Conservation (phyloP, 2,888 invertebrate genomes). For the Orchesellides sinensis region DNA sequence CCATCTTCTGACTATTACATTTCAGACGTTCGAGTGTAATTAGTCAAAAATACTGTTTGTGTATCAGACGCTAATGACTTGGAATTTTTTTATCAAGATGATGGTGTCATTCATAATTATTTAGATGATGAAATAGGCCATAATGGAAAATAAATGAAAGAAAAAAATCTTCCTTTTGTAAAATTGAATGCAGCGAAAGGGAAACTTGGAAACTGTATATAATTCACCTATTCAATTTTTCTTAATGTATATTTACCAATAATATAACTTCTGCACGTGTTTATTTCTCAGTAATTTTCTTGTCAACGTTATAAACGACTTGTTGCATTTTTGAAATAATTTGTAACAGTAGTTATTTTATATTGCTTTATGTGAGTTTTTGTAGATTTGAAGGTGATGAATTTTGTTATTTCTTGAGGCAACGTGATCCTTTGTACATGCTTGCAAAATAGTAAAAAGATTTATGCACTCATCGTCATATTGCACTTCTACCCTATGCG, state of each 20-base stretch:
- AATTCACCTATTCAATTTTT: too few species aligned
- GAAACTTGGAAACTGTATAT: slow-evolving; percentile 52
- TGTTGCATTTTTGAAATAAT: slow-evolving; percentile 23
- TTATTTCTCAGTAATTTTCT: not conserved
- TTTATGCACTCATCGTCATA: slow-evolving; percentile 17
- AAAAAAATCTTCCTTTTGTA: slow-evolving; percentile 2
- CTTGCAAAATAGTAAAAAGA: slow-evolving; percentile 27
- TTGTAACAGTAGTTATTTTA: not conserved
- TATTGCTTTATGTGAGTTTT: slow-evolving; percentile 4
- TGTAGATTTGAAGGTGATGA: slow-evolving; percentile 26
- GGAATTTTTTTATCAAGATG: too few species aligned
- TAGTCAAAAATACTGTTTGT: too few species aligned
- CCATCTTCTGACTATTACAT: too few species aligned
- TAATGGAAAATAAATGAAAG: not conserved
- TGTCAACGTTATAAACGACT: slow-evolving; percentile 24
- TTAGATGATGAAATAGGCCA: too few species aligned
- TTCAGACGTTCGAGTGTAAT: too few species aligned
- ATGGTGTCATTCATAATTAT: too few species aligned
- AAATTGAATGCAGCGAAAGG: slow-evolving; percentile 37
- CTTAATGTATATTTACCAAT: too few species aligned
- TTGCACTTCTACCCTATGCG: not conserved
- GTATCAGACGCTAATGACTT: too few species aligned
- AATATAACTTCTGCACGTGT: too few species aligned
- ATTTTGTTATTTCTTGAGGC: slow-evolving; percentile 43
- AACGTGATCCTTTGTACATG: slow-evolving; percentile 12